Conservation (phyloP, 2,888 invertebrate species). For the Andrena bicolor region DNA sequence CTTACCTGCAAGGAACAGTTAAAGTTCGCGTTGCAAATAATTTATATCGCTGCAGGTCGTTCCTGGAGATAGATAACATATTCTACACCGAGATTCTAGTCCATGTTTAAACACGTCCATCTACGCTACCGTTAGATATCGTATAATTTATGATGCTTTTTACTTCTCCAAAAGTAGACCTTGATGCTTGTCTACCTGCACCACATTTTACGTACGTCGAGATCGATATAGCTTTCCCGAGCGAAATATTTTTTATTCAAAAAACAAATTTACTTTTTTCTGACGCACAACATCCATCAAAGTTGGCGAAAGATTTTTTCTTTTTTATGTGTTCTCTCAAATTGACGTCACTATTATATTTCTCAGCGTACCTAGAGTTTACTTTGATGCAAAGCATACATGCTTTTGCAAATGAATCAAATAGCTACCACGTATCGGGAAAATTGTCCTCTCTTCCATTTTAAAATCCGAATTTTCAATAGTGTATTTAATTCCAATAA, state of each 20-base stretch:
- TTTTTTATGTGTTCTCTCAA: too few relatives aligned
- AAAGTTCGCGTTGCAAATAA: not conserved
- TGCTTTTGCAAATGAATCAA: too few relatives aligned
- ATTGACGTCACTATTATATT: not conserved
- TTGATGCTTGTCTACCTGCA: conserved; percentile 14
- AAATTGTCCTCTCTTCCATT: too few relatives aligned
- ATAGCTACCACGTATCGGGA: too few relatives aligned
- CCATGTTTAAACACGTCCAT: not conserved
- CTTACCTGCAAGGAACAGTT: not conserved
- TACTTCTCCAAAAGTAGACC: not conserved
- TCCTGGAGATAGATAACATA: not conserved
- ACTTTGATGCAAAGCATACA: not conserved
- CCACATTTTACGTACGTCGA: conserved; percentile 10
- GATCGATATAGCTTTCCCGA: not conserved
- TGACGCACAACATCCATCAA: not conserved
- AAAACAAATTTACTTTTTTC: not conserved
- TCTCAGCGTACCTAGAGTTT: not conserved
- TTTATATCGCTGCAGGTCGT: not conserved
- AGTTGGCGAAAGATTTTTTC: not conserved
- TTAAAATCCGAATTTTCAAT: too few relatives aligned
- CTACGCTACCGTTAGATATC: not conserved
- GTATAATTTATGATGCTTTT: not conserved
- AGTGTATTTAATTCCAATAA: too few relatives aligned
- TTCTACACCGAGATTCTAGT: not conserved
- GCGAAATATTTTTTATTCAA: not conserved